Conservation (phyloP, 2,888 invertebrate genomes). For the Stictocephala bisonia region DNA sequence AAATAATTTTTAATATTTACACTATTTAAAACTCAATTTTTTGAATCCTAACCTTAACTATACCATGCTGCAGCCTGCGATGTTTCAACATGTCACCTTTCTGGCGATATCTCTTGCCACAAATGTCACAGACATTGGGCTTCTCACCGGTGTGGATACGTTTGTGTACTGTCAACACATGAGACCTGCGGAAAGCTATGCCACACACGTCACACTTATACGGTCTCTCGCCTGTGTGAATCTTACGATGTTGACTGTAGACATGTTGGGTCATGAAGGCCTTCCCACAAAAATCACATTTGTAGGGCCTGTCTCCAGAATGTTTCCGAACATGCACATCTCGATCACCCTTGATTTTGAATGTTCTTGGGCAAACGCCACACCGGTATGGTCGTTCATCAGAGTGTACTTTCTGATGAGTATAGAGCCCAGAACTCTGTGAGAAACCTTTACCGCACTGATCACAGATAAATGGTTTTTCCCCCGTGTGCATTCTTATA, state of each 20-base stretch:
- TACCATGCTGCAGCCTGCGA: slow-evolving; percentile 53
- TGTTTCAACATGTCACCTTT: slow-evolving; percentile 58
- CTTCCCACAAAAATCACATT: slow-evolving; percentile 59
- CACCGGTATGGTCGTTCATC: slow-evolving; percentile 56
- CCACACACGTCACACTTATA: slow-evolving; percentile 59
- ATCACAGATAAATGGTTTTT: slow-evolving; percentile 59
- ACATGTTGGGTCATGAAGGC: slow-evolving; percentile 59
- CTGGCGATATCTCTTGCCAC: slow-evolving; percentile 64
- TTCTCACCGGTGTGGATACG: slow-evolving; percentile 63
- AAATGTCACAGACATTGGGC: slow-evolving; percentile 66
- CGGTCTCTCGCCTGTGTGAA: slow-evolving; percentile 58
- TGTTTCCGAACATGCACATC: slow-evolving; percentile 59
- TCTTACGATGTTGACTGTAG: slow-evolving; percentile 58
- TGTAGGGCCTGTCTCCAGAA: slow-evolving; percentile 57
- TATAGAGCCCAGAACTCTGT: slow-evolving; percentile 58
- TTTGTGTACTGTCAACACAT: slow-evolving; percentile 58
- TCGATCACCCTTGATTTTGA: slow-evolving; percentile 58
- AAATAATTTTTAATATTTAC: no score
- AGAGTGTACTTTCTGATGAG: slow-evolving; percentile 58
- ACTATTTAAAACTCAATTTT: slow-evolving; percentile 40
- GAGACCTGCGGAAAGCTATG: slow-evolving; percentile 57
- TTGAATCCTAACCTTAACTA: slow-evolving; percentile 46
- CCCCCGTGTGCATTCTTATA: slow-evolving; percentile 57
- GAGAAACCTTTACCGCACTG: slow-evolving; percentile 59
- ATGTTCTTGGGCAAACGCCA: slow-evolving; percentile 56